Evolutionary conservation across 2,113 vertebrate species (phyloP).

Genomic region (Tragelaphus scriptus): DNA sequence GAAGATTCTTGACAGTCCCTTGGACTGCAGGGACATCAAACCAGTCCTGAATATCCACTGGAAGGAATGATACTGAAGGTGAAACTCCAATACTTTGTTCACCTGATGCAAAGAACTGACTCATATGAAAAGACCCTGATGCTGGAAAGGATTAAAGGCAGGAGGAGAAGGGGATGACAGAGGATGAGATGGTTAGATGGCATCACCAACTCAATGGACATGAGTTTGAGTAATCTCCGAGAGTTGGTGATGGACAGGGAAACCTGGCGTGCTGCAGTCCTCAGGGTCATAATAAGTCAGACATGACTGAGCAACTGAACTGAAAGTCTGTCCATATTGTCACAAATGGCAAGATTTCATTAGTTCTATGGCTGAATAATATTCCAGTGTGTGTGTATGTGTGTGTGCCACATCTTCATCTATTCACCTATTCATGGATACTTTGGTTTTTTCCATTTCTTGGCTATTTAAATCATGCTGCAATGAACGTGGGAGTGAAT

Average conservation of each 20-base stretch:
- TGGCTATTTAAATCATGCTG: not conserved
- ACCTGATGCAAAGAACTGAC: not conserved
- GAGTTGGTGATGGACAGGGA: not conserved
- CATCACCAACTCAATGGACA: not conserved
- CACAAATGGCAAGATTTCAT: not conserved
- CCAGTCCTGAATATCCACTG: not conserved
- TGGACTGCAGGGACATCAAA: not conserved
- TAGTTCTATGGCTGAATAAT: not conserved
- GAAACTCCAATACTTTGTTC: not conserved
- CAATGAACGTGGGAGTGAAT: not conserved
- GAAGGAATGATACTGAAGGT: not conserved
- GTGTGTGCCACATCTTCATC: not conserved
- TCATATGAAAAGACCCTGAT: not conserved
- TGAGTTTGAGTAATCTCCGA: not conserved
- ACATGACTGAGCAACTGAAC: not conserved
- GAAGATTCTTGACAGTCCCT: not conserved
- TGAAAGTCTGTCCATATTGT: not conserved
- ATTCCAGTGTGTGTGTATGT: not conserved
- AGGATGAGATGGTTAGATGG: not conserved
- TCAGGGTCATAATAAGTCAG: rapidly evolving
- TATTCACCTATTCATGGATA: not conserved
- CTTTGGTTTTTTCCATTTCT: not conserved
- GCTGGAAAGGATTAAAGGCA: not conserved
- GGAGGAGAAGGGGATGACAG: not conserved
- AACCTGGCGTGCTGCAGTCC: not conserved